phyloP scores from a whole-genome alignment of 2,797 vertebrate genomes.

The Mus minutoides region DNA sequence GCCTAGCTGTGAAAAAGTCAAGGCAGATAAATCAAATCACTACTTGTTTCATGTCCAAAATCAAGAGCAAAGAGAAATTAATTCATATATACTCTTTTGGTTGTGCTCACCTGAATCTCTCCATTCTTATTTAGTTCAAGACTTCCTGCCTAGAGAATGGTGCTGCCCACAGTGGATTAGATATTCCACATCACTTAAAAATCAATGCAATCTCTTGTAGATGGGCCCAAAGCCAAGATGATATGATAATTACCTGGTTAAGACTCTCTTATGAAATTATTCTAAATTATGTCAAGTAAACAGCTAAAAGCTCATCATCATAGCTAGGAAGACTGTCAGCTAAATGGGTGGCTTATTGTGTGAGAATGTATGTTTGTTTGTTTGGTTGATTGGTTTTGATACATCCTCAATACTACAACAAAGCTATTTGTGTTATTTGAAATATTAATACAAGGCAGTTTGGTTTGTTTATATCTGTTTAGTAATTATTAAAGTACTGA shows the following conservation, averaged over 20 bases:
- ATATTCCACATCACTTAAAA: not conserved
- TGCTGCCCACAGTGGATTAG: not conserved
- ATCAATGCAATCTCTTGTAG: not conserved
- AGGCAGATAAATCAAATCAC: not conserved
- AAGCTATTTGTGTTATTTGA: not conserved
- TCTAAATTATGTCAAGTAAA: not conserved
- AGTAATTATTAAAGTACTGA: not conserved
- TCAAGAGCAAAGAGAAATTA: not conserved
- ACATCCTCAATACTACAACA: not conserved
- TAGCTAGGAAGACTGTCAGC: not conserved
- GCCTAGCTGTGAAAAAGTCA: not conserved
- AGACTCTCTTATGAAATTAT: not conserved
- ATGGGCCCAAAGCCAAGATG: not conserved
- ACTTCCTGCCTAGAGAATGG: not conserved
- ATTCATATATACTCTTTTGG: not conserved
- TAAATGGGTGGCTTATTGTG: not conserved
- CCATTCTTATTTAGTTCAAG: not conserved
- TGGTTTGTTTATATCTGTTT: slow-evolving; percentile 1
- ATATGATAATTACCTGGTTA: not conserved
- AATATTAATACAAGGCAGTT: not conserved
- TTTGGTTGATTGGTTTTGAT: not conserved
- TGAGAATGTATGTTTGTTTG: not conserved
- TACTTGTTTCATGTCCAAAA: not conserved
- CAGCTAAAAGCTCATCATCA: not conserved
- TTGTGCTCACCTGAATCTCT: not conserved